Base-by-base conservation (phyloP, 1,140 invertebrate genomes). In the Drosophila guanche region DNA sequence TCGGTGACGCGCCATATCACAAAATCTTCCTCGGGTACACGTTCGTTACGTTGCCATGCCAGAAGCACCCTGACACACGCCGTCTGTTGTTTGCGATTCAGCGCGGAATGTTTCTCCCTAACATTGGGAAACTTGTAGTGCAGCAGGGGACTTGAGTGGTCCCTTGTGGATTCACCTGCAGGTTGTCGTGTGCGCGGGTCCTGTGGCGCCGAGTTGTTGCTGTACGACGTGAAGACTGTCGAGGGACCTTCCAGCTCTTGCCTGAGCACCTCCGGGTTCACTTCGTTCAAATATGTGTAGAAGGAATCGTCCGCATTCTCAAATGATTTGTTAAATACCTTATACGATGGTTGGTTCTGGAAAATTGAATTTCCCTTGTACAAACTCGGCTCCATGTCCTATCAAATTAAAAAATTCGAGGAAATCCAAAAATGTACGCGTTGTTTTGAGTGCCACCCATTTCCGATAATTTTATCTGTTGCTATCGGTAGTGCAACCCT, bases 1-100 rank as follows among this genome's bases (percentile, higher is more conserved):
- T 67, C 45, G 0, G 79, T 83, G 14, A 33, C 55, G 12, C 33
- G 40, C 83, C 83, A 85, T 6, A 65, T 37, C 3, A 70, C 27
- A 2, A 75, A 78, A 29, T 85, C 81, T 5, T 56, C 47, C 25
- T 81, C 58, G 3, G 33, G 12, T 1, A 67, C 53, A 0, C 10
- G 8, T 5, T 48, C 16, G 12, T 47, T 46, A 4, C 37, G 41
- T 23, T 88, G 83, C 63, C 69, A 53, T 8, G 73, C 51, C 0
- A 86, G 42, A 0, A 85, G 42, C 5, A 81, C 68, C 4, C 83
- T 54, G 10, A 85, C n/a, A 40, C 81, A 85, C 14, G 81, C 78
- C 0, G 61, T 48, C 45, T 88, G 78, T 23, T 86, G 51, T 0
- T 25, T 42, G 0, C 53, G 25, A 33, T 41, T 78, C 4, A 88